A percentile compares a stretch with the other conserved stretches of the same genome.
Conservation (phyloP, 2,113 vertebrate genomes). For the Mesembrinibis cayennensis region DNA sequence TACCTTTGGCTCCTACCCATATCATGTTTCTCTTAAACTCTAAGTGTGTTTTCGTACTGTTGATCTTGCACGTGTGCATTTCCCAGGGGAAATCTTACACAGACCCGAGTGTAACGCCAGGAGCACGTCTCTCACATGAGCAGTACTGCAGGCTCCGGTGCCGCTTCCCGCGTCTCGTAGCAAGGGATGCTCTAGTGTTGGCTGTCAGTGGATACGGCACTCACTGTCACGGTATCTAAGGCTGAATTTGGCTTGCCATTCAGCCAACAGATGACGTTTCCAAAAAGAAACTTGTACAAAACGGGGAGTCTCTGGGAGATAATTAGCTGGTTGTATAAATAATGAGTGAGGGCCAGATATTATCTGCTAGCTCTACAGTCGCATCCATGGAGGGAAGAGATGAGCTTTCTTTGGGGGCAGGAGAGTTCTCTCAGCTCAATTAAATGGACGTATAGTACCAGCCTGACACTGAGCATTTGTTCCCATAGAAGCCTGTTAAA, state of each 20-base stretch:
- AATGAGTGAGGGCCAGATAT: conserved; percentile 43
- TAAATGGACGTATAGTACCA: conserved; percentile 54
- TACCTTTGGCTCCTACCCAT: neutral
- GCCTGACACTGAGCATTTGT: conserved; percentile 58
- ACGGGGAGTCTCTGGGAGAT: conserved; percentile 34
- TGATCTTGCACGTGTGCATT: neutral
- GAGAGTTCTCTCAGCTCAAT: conserved; percentile 56
- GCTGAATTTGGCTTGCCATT: neutral
- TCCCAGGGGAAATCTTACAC: neutral
- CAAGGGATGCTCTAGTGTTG: neutral
- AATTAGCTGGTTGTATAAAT: conserved; percentile 60
- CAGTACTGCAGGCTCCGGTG: fast-evolving
- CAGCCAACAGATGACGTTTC: neutral
- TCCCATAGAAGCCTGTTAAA: conserved; percentile 59
- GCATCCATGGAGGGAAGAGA: conserved; percentile 34
- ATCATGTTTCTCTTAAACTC: neutral
- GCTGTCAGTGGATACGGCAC: neutral
- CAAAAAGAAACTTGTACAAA: conserved; percentile 36
- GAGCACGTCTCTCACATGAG: neutral
- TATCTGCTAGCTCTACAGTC: conserved; percentile 38
- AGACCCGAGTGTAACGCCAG: neutral
- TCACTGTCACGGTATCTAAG: neutral
- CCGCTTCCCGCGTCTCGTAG: fast-evolving
- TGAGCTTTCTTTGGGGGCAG: conserved; percentile 36
- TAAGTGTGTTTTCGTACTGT: neutral